phyloP scores from a whole-genome alignment of 2,888 invertebrate genomes.

The Lasioglossum lativentre region DNA sequence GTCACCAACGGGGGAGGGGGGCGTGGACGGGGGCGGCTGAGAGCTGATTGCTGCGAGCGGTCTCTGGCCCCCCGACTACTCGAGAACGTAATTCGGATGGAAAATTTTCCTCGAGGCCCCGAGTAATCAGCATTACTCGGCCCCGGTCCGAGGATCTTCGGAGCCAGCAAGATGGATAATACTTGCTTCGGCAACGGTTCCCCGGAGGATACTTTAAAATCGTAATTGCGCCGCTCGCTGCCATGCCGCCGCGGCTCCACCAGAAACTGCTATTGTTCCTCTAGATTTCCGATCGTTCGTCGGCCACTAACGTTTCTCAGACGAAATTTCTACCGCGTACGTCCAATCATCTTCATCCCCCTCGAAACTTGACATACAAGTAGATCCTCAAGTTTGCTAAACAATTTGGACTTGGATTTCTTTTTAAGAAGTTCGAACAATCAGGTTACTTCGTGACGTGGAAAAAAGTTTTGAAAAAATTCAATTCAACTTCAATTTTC shows the following conservation, averaged over 20 bases:
- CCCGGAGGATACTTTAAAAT: slow-evolving; percentile 20
- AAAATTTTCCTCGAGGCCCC: slow-evolving; percentile 2
- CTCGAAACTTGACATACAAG: too few relatives aligned
- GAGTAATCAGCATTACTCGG: slow-evolving; percentile 3
- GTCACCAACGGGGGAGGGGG: background rate
- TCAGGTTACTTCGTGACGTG: too few relatives aligned
- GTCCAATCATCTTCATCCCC: background rate
- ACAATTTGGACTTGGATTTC: too few relatives aligned
- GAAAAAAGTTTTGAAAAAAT: too few relatives aligned
- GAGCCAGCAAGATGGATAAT: background rate
- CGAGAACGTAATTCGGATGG: background rate
- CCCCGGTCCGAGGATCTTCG: background rate
- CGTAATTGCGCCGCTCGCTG: slow-evolving; percentile 8
- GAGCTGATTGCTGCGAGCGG: background rate
- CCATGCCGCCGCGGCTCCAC: background rate
- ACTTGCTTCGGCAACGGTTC: slow-evolving; percentile 11
- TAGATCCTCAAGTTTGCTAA: too few relatives aligned
- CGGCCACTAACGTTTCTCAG: background rate
- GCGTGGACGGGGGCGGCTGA: background rate
- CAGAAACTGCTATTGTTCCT: slow-evolving; percentile 19
- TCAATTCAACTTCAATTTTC: too few relatives aligned
- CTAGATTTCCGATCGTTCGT: slow-evolving; percentile 9
- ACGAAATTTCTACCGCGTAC: background rate
- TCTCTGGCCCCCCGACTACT: background rate
- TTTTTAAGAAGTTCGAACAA: too few relatives aligned